Evolutionary conservation across 2,888 invertebrate species (phyloP).

Genomic region (Pterostichus madidus): DNA sequence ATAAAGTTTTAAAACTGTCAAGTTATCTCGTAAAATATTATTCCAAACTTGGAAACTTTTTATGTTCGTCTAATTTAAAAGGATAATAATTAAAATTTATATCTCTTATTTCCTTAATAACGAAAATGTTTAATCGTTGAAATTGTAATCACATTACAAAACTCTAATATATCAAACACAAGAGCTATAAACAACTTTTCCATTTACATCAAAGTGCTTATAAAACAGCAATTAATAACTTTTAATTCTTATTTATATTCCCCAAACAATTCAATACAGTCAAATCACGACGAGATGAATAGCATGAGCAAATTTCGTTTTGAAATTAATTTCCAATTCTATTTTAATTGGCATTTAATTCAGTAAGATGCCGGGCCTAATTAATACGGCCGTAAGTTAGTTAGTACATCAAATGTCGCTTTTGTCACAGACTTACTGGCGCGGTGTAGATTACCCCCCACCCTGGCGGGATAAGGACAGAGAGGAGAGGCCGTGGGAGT

Average conservation of each 20-base stretch:
- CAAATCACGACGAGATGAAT: background rate
- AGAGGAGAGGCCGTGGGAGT: background rate
- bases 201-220: constrained; percentile 15
- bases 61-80: constrained; percentile 53
- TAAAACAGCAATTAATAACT: constrained; percentile 45
- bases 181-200: constrained; percentile 36
- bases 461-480: background rate
- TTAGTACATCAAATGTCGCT: constrained; percentile 66
- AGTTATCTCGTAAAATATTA: constrained; percentile 58
- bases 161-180: constrained; percentile 30
- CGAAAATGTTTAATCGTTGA: constrained; percentile 51
- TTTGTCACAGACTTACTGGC: constrained; percentile 47
- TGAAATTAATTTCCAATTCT: constrained; percentile 60
- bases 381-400: constrained; percentile 61
- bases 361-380: constrained; percentile 59
- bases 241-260: constrained; percentile 53
- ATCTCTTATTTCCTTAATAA: constrained; percentile 56
- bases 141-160: constrained; percentile 31
- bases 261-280: constrained; percentile 34
- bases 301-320: constrained; percentile 44
- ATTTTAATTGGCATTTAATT: constrained; percentile 65
- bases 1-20: constrained; percentile 60
- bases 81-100: constrained; percentile 60
- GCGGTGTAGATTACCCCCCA: constrained; percentile 27
- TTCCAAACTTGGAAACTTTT: constrained; percentile 51